phyloP scores from a whole-genome alignment of 1,140 invertebrate species.

The Papilio aristodemus region DNA sequence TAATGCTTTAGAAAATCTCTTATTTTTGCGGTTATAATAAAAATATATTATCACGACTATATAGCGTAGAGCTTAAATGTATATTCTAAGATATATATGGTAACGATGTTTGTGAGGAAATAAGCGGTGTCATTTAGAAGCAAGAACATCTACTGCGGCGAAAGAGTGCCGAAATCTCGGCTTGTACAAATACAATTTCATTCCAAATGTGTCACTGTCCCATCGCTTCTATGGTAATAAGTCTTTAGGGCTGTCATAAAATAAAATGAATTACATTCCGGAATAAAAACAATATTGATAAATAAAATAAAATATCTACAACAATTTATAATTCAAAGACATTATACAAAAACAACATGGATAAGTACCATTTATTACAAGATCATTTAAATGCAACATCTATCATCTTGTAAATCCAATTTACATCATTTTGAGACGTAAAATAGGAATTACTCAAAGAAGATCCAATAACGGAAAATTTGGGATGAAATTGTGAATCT shows the following conservation, averaged over 20 bases:
- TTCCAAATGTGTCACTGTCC: constrained; percentile 46
- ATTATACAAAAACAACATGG: not conserved
- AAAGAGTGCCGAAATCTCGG: constrained; percentile 41
- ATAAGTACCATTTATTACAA: not conserved
- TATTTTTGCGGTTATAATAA: no score
- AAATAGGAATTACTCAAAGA: not conserved
- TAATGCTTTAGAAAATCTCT: not conserved
- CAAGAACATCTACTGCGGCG: constrained; percentile 27
- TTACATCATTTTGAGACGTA: not conserved
- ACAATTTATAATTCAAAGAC: not conserved
- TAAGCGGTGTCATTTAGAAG: constrained; percentile 36
- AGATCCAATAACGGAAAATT: not conserved
- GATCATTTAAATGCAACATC: not conserved
- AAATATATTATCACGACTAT: not conserved
- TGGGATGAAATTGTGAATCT: no score
- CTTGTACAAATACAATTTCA: constrained; percentile 55
- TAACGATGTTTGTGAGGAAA: constrained; percentile 27
- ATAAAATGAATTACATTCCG: not conserved
- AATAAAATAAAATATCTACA: not conserved
- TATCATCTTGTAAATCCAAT: not conserved
- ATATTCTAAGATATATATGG: constrained; percentile 21
- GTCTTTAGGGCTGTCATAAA: constrained; percentile 41
- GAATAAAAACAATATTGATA: constrained; percentile 5
- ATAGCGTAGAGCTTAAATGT: not conserved
- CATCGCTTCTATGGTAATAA: constrained; percentile 45